A percentile compares a stretch with the other conserved stretches of the same genome.
phyloP scores from a whole-genome alignment of 2,797 vertebrate species.

The Falco biarmicus region DNA sequence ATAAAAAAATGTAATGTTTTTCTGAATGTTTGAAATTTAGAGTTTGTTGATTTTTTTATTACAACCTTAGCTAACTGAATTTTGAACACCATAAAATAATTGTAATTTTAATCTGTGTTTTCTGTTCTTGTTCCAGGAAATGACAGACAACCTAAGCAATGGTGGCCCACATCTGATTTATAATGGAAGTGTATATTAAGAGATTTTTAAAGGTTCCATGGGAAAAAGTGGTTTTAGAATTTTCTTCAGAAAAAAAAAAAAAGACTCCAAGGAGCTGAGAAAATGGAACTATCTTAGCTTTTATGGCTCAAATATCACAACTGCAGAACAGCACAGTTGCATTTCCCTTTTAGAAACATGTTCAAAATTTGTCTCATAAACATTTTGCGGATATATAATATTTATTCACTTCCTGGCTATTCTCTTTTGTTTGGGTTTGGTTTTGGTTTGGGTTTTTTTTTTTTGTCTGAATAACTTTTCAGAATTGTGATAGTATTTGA shows the following conservation, averaged over 20 bases:
- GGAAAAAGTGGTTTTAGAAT: conserved; percentile 51
- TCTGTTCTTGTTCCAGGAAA: conserved; percentile 85
- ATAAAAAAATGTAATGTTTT: background rate
- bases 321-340: conserved; percentile 46
- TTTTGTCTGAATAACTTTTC: conserved; percentile 48
- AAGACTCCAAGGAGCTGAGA: conserved; percentile 33
- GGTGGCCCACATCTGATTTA: conserved; percentile 92
- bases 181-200: conserved; percentile 85
- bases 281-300: conserved; percentile 51
- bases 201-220: conserved; percentile 55
- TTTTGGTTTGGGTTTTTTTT: background rate
- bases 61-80: conserved; percentile 18
- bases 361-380: conserved; percentile 57
- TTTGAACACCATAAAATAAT: conserved; percentile 3
- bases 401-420: conserved; percentile 43
- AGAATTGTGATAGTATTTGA: conserved; percentile 56
- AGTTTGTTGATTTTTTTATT: background rate
- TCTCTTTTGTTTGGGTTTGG: background rate
- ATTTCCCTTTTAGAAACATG: conserved; percentile 40
- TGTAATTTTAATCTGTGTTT: conserved; percentile 51
- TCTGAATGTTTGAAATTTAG: conserved; percentile 33
- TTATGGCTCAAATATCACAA: conserved; percentile 47
- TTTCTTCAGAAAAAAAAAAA: conserved; percentile 52
- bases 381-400: conserved; percentile 55
- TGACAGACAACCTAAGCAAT: conserved; percentile 92